Percentiles rank a stretch among this genome's conserved stretches.
Conservation (phyloP, 2,797 vertebrate genomes). For the Bufotes viridis region DNA sequence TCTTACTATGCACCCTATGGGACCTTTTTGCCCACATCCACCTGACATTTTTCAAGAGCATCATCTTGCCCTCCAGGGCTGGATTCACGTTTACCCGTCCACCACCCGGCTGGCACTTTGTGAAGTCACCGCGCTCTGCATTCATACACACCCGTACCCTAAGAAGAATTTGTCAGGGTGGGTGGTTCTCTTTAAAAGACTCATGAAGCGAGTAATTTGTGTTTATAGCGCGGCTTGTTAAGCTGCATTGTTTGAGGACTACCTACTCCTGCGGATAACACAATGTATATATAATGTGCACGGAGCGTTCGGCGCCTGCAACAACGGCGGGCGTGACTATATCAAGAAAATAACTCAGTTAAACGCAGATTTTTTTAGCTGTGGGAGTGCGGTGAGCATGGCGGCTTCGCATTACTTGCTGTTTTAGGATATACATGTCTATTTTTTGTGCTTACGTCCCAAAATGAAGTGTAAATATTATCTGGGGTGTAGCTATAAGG, state of each 20-base stretch:
- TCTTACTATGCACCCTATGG: no score
- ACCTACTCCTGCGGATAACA: constrained; percentile 8
- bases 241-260: neutral
- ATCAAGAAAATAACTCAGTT: neutral
- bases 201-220: neutral
- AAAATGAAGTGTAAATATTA: neutral
- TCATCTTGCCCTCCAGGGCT: no score
- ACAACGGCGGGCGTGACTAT: neutral
- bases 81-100: no score
- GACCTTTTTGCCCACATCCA: no score
- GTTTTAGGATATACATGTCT: neutral
- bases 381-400: neutral
- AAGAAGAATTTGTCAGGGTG: neutral
- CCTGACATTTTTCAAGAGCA: no score
- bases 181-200: neutral
- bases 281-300: neutral
- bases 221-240: neutral
- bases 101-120: no score
- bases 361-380: neutral
- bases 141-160: neutral
- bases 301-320: neutral
- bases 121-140: no score
- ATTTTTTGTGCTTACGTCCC: neutral
- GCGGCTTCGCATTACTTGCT: neutral
- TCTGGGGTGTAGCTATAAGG: neutral